phyloP scores from a whole-genome alignment of 1,140 invertebrate species.

The Drosophila littoralis region DNA sequence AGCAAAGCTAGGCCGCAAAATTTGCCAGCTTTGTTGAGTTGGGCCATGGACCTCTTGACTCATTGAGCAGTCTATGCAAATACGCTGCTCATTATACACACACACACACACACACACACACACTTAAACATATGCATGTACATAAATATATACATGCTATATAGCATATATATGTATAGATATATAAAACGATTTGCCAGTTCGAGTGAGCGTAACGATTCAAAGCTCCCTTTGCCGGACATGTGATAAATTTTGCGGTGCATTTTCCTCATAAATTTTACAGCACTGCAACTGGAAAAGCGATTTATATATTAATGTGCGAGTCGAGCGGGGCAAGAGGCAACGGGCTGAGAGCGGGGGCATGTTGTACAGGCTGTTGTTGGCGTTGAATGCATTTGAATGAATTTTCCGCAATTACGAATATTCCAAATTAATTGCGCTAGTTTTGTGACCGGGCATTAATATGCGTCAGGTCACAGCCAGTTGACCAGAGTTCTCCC shows the following conservation, averaged over 20 bases:
- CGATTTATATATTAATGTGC: constrained; percentile 65
- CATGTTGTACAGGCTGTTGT: not conserved
- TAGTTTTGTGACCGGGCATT: constrained; percentile 49
- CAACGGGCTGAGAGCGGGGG: no score
- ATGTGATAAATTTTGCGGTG: constrained; percentile 78
- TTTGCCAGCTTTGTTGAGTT: constrained; percentile 17
- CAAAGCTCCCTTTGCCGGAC: constrained; percentile 48
- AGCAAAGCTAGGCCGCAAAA: constrained; percentile 20
- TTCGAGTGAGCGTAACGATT: constrained; percentile 23
- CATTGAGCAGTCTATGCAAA: constrained; percentile 63
- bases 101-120: constrained; percentile 11
- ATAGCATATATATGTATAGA: not conserved
- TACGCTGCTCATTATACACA: constrained; percentile 50
- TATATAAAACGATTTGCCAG: constrained; percentile 44
- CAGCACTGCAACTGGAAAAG: constrained; percentile 44
- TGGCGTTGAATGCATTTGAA: constrained; percentile 17
- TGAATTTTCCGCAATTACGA: constrained; percentile 63
- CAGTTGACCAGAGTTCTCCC: not conserved
- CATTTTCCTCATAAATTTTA: constrained; percentile 69
- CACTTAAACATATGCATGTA: constrained; percentile 7
- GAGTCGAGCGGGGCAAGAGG: no score
- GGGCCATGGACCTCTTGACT: constrained; percentile 29
- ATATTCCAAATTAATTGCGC: constrained; percentile 67
- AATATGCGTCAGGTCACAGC: constrained; percentile 36
- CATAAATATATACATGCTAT: constrained; percentile 8